Percentiles rank a stretch among this genome's conserved stretches.
phyloP scores from a whole-genome alignment of 2,113 vertebrate genomes.

The Circaetus gallicus region DNA sequence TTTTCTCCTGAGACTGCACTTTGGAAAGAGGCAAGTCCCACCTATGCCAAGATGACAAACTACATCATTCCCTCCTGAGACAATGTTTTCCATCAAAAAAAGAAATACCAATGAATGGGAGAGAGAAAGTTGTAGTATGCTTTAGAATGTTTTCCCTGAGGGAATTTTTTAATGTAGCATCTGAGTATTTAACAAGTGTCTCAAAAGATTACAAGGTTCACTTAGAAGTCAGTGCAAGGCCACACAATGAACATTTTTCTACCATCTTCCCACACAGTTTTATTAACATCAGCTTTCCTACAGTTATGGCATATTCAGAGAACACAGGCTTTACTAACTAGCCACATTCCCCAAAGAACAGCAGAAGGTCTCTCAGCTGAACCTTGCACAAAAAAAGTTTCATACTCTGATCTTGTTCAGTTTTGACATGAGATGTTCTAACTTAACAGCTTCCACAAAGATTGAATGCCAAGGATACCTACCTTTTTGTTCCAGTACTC shows the following conservation, averaged over 20 bases:
- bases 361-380: not conserved
- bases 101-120: not conserved
- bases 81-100: not conserved
- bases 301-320: not conserved
- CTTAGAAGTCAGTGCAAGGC: not conserved
- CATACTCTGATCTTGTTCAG: not conserved
- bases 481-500: constrained; percentile 74
- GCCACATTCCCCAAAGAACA: not conserved
- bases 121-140: not conserved
- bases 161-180: not conserved
- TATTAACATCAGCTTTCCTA: not conserved
- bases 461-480: not conserved
- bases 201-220: not conserved
- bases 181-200: not conserved
- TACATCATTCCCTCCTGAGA: not conserved
- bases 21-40: not conserved
- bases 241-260: not conserved
- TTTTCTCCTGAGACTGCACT: not conserved
- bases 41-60: not conserved
- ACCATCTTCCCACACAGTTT: not conserved
- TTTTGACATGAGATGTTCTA: not conserved
- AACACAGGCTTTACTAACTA: not conserved
- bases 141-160: not conserved
- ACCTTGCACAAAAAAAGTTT: not conserved
- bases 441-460: not conserved